phyloP scores from a whole-genome alignment of 2,113 vertebrate genomes.

The Eptesicus fuscus region DNA sequence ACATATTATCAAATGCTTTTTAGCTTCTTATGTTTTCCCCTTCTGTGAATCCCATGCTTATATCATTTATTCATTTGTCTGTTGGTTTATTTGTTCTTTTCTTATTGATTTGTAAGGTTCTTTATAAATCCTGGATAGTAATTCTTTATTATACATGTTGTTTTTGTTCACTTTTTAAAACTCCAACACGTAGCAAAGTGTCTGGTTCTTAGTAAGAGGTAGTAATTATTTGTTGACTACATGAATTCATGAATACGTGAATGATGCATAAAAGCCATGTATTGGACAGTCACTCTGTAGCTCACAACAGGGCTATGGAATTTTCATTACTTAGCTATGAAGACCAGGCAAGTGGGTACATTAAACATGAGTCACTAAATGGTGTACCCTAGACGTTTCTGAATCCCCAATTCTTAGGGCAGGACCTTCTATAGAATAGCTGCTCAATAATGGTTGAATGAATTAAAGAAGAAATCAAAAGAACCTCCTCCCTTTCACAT shows the following conservation, averaged over 20 bases:
- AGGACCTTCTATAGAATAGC: neutral
- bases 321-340: neutral
- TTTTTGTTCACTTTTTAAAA: slow-evolving; percentile 32
- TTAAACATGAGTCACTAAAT: slow-evolving; percentile 30
- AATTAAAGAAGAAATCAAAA: slow-evolving; percentile 74
- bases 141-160: neutral
- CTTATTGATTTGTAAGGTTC: neutral
- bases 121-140: slow-evolving; percentile 18
- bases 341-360: neutral
- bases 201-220: neutral
- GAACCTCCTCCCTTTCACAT: slow-evolving; percentile 62
- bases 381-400: neutral
- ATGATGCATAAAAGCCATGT: neutral
- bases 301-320: neutral
- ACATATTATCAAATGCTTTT: neutral
- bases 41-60: neutral
- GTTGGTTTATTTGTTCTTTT: neutral
- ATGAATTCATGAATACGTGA: neutral
- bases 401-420: slow-evolving; percentile 9
- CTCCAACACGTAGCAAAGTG: neutral
- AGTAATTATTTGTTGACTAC: neutral
- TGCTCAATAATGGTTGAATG: neutral
- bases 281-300: neutral
- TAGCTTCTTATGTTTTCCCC: neutral
- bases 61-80: neutral